Percentiles rank a stretch among this genome's conserved stretches.
Evolutionary conservation across 2,797 vertebrate genomes (phyloP).

Genomic region (Molothrus aeneus): DNA sequence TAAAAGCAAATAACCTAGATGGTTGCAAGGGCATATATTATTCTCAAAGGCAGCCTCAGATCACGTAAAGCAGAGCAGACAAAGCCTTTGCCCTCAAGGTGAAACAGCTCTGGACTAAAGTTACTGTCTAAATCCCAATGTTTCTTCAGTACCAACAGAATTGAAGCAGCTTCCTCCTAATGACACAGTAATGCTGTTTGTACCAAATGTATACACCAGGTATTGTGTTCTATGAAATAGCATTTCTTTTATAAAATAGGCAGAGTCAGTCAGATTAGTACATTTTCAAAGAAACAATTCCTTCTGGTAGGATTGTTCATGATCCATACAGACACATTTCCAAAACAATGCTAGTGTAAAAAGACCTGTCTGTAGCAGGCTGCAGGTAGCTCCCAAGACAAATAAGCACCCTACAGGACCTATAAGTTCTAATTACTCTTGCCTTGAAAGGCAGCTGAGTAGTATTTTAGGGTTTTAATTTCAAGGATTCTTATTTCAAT

Average conservation of each 20-base stretch:
- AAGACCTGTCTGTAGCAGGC: background rate
- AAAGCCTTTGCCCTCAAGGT: background rate
- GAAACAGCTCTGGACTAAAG: background rate
- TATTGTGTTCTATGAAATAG: background rate
- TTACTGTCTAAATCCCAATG: background rate
- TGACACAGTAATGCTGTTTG: background rate
- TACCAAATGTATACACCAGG: background rate
- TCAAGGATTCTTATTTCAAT: constrained; percentile 32
- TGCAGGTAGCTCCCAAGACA: constrained; percentile 6
- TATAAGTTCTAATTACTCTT: background rate
- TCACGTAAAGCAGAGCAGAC: background rate
- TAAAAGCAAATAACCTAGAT: background rate
- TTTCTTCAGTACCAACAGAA: background rate
- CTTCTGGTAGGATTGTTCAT: background rate
- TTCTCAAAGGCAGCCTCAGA: background rate
- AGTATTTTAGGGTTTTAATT: constrained; percentile 38
- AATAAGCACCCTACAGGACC: background rate
- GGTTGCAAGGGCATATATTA: background rate
- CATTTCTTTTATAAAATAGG: background rate
- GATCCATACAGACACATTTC: background rate
- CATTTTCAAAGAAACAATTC: background rate
- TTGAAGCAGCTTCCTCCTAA: background rate
- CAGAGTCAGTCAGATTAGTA: background rate
- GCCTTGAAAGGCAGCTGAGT: constrained; percentile 8
- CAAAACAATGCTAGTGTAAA: background rate